Evolutionary conservation across 2,888 invertebrate species (phyloP).

Genomic region (Cepaea hortensis): DNA sequence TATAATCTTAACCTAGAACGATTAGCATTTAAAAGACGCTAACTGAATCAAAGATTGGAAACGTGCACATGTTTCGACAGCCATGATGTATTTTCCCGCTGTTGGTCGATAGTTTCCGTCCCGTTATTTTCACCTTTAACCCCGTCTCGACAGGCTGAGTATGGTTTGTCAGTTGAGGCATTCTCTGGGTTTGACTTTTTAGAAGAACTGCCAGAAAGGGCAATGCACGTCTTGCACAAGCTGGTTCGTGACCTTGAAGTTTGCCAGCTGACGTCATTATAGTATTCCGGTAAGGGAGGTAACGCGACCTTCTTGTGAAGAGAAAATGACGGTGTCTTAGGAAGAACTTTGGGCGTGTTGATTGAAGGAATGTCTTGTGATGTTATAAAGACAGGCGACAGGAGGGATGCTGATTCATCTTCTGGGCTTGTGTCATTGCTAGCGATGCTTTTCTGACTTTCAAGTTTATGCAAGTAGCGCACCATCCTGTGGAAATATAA

Average conservation of each 20-base stretch:
- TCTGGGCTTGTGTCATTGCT: not conserved
- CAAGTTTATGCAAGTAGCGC: not conserved
- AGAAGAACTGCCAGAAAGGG: not conserved
- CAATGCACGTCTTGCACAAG: not conserved
- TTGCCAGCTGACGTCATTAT: not conserved
- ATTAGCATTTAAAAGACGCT: no score
- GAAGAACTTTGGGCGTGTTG: not conserved
- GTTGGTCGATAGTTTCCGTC: not conserved
- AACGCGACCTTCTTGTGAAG: not conserved
- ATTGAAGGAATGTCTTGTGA: not conserved
- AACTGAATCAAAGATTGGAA: no score
- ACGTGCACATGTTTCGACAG: not conserved
- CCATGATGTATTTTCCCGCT: not conserved
- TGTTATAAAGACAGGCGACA: not conserved
- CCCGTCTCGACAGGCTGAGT: not conserved
- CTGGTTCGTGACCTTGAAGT: not conserved
- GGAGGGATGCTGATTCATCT: not conserved
- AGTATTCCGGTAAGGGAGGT: not conserved
- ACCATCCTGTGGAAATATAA: constrained; percentile 1
- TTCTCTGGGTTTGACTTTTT: not conserved
- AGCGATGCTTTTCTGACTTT: constrained; percentile 6
- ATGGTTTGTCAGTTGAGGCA: no score
- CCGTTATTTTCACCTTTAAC: no score
- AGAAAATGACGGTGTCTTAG: not conserved
- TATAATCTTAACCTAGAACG: no score